These are phyloP conservation scores for Dorcus hopei DNA, from an alignment of 2,888 invertebrate genomes.

Conservation along the genomic window DNA sequence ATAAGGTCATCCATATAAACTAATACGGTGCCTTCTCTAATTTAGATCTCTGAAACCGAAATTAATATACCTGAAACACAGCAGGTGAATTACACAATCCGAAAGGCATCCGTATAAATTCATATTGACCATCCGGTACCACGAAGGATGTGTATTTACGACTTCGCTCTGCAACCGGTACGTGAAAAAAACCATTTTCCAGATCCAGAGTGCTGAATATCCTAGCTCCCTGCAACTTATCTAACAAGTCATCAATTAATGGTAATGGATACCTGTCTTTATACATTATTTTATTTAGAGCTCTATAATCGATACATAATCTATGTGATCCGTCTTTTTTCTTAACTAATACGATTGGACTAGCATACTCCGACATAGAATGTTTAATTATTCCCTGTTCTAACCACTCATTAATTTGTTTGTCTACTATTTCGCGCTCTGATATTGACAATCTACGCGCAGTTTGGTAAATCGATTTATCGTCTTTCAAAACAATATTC, in stretches of 20 bases:
- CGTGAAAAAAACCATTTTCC: not conserved
- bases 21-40: not conserved
- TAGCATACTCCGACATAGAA: conserved; percentile 38
- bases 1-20: not conserved
- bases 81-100: conserved; percentile 7
- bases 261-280: conserved; percentile 30
- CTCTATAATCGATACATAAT: conserved; percentile 43
- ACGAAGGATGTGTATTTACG: conserved; percentile 5
- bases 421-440: conserved; percentile 31
- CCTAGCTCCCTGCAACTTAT: conserved; percentile 25
- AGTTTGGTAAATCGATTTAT: conserved; percentile 30
- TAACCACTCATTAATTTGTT: conserved; percentile 36
- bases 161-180: not conserved
- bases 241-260: conserved; percentile 34
- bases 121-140: conserved; percentile 1
- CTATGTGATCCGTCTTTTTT: conserved; percentile 30
- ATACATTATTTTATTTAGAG: conserved; percentile 37
- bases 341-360: conserved; percentile 33
- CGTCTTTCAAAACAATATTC: conserved; percentile 33
- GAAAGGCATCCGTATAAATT: conserved; percentile 5
- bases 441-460: conserved; percentile 28
- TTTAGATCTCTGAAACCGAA: conserved; percentile 26
- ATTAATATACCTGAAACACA: conserved; percentile 33
- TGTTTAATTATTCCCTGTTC: conserved; percentile 33
- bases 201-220: conserved; percentile 27